phyloP scores from a whole-genome alignment of 2,888 invertebrate species.

The Sinohyriopsis cumingii region DNA sequence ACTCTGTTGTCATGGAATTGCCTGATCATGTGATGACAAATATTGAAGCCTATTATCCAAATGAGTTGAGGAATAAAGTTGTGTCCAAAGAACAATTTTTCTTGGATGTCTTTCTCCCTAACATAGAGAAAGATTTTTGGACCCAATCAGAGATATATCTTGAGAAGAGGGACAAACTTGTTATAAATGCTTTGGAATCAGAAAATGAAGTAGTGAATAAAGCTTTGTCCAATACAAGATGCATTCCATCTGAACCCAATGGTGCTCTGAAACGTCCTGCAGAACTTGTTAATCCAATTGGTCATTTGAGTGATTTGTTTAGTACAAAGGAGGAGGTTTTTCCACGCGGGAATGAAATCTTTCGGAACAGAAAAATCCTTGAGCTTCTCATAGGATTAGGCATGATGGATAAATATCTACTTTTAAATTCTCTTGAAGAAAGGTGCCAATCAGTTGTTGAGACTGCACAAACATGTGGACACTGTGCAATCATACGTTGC shows the following conservation, averaged over 20 bases:
- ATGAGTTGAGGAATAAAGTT: slow-evolving; percentile 6
- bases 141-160: slow-evolving; percentile 3
- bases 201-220: neutral
- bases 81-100: slow-evolving; percentile 9
- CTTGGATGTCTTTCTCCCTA: slow-evolving; percentile 14
- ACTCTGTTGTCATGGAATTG: slow-evolving; percentile 11
- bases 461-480: too few relatives aligned
- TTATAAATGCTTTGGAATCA: slow-evolving; percentile 2
- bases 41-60: neutral
- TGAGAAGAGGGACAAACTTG: neutral
- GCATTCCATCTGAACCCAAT: slow-evolving; percentile 18
- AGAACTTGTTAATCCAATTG: too few relatives aligned
- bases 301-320: too few relatives aligned
- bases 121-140: slow-evolving; percentile 5
- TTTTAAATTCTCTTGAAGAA: too few relatives aligned
- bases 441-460: too few relatives aligned
- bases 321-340: neutral
- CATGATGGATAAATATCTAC: too few relatives aligned
- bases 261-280: neutral
- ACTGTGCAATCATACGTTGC: too few relatives aligned
- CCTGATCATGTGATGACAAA: slow-evolving; percentile 1
- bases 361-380: neutral
- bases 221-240: slow-evolving; percentile 1
- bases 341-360: neutral
- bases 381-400: too few relatives aligned